A percentile compares a stretch with the other conserved stretches of the same genome.
phyloP scores from a whole-genome alignment of 2,888 invertebrate species.

The Lydus trimaculatus region DNA sequence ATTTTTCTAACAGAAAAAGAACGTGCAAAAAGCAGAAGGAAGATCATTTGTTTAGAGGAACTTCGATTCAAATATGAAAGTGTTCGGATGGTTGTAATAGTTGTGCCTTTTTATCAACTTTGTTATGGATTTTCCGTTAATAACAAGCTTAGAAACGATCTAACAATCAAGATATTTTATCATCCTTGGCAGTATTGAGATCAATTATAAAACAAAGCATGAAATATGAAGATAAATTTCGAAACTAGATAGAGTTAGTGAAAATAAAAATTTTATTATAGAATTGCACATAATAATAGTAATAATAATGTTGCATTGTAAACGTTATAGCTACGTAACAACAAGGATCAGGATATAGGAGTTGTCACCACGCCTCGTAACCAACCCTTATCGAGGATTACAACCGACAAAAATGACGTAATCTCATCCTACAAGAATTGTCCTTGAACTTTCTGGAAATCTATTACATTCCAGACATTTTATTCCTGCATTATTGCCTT shows the following conservation, averaged over 20 bases:
- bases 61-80: background rate
- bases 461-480: background rate
- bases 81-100: too few relatives aligned
- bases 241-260: background rate
- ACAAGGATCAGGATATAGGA: background rate
- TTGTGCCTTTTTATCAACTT: background rate
- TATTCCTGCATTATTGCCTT: background rate
- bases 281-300: background rate
- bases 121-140: background rate
- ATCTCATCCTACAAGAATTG: slow-evolving; percentile 13
- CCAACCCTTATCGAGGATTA: background rate
- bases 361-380: background rate
- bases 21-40: background rate
- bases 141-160: background rate
- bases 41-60: background rate
- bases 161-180: background rate
- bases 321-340: background rate
- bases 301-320: background rate
- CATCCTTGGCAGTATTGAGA: background rate
- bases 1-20: background rate
- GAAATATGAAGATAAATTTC: background rate
- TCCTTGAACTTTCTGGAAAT: slow-evolving; percentile 22
- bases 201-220: background rate
- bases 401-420: slow-evolving; percentile 10
- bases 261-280: background rate